A percentile compares a stretch with the other conserved stretches of the same genome.
These are phyloP conservation scores for Rhimphoctona megacephalus DNA, from an alignment of 2,888 invertebrate species.

Conservation along the genomic window DNA sequence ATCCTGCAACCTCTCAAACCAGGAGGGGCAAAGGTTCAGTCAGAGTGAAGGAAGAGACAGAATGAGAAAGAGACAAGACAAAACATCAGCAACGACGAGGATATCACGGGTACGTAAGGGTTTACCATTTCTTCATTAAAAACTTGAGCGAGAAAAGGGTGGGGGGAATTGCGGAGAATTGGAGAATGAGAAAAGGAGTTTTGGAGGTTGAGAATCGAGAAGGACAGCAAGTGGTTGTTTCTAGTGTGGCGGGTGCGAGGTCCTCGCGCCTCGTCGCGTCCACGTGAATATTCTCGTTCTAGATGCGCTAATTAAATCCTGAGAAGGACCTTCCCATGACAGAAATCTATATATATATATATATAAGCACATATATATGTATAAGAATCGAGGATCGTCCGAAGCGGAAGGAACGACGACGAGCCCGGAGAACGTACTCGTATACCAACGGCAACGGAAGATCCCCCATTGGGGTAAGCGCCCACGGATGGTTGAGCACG, in stretches of 20 bases:
- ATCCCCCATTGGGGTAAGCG: constrained; percentile 69
- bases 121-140: constrained; percentile 69
- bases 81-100: constrained; percentile 59
- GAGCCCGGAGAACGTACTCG: constrained; percentile 69
- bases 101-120: constrained; percentile 57
- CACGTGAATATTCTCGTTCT: constrained; percentile 77
- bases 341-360: constrained; percentile 32
- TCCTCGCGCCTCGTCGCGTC: constrained; percentile 60
- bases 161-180: constrained; percentile 24
- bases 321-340: constrained; percentile 74
- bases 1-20: constrained; percentile 45
- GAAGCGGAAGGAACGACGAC: constrained; percentile 78
- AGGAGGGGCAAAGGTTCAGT: constrained; percentile 21
- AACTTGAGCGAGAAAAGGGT: constrained; percentile 62
- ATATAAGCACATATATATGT: neutral
- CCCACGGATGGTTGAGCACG: constrained; percentile 73
- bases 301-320: constrained; percentile 82
- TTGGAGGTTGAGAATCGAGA: constrained; percentile 57
- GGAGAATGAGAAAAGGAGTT: constrained; percentile 50
- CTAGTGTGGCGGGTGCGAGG: constrained; percentile 37
- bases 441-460: constrained; percentile 71
- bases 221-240: constrained; percentile 54
- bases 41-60: constrained; percentile 9
- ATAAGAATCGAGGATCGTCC: constrained; percentile 52
- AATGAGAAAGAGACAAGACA: constrained; percentile 44